A percentile compares a stretch with the other conserved stretches of the same genome.
Evolutionary conservation across 2,888 invertebrate genomes (phyloP).

Genomic region (Heteromurus nitidus): DNA sequence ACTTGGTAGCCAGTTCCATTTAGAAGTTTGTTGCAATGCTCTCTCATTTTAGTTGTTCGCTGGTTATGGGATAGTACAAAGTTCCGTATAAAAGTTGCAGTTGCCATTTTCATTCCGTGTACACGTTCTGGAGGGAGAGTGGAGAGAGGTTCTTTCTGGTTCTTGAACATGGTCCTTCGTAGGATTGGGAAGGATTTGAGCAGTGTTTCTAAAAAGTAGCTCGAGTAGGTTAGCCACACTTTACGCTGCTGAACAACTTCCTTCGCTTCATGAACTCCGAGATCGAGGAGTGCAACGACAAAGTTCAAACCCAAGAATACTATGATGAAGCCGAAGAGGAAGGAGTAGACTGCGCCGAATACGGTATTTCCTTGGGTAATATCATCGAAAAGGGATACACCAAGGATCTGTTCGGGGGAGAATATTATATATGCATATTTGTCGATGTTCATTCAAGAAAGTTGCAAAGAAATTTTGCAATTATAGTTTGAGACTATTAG

Average conservation of each 20-base stretch:
- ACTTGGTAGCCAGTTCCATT: constrained; percentile 52
- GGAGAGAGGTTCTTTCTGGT: background rate
- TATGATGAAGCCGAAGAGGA: constrained; percentile 60
- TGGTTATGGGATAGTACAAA: no score
- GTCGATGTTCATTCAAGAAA: no score
- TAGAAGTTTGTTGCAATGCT: constrained; percentile 38
- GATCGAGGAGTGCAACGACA: constrained; percentile 57
- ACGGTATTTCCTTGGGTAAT: constrained; percentile 27
- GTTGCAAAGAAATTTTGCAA: no score
- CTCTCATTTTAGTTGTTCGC: no score
- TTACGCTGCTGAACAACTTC: constrained; percentile 55
- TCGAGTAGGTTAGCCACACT: constrained; percentile 57
- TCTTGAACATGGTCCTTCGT: no score
- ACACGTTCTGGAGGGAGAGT: constrained; percentile 51
- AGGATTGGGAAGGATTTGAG: background rate
- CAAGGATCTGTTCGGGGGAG: constrained; percentile 42
- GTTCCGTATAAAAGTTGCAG: constrained; percentile 21
- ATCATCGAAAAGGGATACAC: constrained; percentile 48
- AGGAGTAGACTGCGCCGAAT: constrained; percentile 55
- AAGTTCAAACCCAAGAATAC: constrained; percentile 62
- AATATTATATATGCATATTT: no score
- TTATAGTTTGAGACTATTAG: no score
- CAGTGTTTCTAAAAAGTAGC: constrained; percentile 4
- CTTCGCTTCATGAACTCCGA: constrained; percentile 65
- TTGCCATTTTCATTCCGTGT: constrained; percentile 49